phyloP scores from a whole-genome alignment of 2,113 vertebrate species.

The chimpanzee (Pan troglodytes) region DNA sequence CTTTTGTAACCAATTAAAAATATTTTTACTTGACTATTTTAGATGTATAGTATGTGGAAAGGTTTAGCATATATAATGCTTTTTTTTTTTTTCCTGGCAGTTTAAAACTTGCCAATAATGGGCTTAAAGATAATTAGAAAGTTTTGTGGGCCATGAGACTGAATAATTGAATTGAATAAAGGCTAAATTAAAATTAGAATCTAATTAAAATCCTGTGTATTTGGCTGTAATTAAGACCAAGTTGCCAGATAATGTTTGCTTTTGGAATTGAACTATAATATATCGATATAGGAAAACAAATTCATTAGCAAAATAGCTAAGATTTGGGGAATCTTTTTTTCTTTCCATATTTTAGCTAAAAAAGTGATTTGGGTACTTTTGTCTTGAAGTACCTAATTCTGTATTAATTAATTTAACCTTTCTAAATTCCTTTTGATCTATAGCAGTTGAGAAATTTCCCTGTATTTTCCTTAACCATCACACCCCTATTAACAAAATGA shows the following conservation, averaged over 20 bases:
- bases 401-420: slow-evolving; percentile 12
- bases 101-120: slow-evolving; percentile 80
- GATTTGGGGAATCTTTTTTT: background rate
- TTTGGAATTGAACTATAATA: slow-evolving; percentile 74
- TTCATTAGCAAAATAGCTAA: slow-evolving; percentile 34
- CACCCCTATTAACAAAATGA: background rate
- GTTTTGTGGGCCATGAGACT: slow-evolving; percentile 78
- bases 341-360: background rate
- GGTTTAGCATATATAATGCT: slow-evolving; percentile 50
- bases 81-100: slow-evolving; percentile 24
- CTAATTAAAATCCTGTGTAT: slow-evolving; percentile 79
- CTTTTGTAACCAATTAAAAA: slow-evolving; percentile 28
- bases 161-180: slow-evolving; percentile 82
- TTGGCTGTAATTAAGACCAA: slow-evolving; percentile 79
- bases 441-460: background rate
- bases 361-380: slow-evolving; percentile 7
- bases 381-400: background rate
- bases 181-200: slow-evolving; percentile 82
- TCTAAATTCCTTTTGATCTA: slow-evolving; percentile 23
- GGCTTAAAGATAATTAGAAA: slow-evolving; percentile 81
- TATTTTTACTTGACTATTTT: slow-evolving; percentile 56
- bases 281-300: slow-evolving; percentile 58
- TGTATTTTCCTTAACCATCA: background rate
- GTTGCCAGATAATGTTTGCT: slow-evolving; percentile 72
- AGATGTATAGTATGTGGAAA: slow-evolving; percentile 53